These are phyloP conservation scores for Phaedon cochleariae DNA, from an alignment of 2,888 invertebrate species.

Conservation along the genomic window DNA sequence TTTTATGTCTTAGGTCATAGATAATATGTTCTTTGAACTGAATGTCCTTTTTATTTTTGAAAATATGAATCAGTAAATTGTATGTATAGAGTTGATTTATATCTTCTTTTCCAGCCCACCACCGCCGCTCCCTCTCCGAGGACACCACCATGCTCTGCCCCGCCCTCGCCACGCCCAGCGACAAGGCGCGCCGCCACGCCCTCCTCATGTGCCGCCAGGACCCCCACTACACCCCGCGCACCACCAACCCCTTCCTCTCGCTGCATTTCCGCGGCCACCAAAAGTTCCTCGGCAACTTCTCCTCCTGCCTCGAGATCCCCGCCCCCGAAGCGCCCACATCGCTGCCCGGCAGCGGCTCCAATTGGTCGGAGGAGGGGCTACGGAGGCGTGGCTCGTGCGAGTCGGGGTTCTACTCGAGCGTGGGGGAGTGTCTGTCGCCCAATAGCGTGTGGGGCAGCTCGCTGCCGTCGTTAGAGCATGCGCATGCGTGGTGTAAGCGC, in stretches of 20 bases:
- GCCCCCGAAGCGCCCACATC: conserved; percentile 63
- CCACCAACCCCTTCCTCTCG: conserved; percentile 77
- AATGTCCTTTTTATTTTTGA: too few relatives aligned
- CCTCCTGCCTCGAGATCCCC: conserved; percentile 80
- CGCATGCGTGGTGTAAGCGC: conserved; percentile 69
- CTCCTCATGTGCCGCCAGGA: conserved; percentile 85
- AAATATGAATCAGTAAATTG: too few relatives aligned
- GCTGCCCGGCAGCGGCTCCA: conserved; percentile 55
- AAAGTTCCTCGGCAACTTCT: conserved; percentile 82
- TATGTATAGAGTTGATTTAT: conserved; percentile 1
- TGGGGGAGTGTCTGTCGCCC: conserved; percentile 67
- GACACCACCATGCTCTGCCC: conserved; percentile 70
- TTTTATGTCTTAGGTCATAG: too few relatives aligned
- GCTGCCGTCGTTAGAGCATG: conserved; percentile 67
- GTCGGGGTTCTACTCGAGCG: conserved; percentile 89
- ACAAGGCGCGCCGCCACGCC: conserved; percentile 78
- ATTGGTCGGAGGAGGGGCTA: conserved; percentile 59
- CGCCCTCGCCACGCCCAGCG: conserved; percentile 73
- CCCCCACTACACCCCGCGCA: conserved; percentile 79
- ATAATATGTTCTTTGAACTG: too few relatives aligned
- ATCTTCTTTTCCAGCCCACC: conserved; percentile 65
- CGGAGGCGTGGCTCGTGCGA: conserved; percentile 85
- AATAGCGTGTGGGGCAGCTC: conserved; percentile 63
- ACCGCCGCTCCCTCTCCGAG: conserved; percentile 80
- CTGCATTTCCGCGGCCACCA: conserved; percentile 83